A percentile compares a stretch with the other conserved stretches of the same genome.
Evolutionary conservation across 1,140 invertebrate genomes (phyloP).

Genomic region (Zaprionus taronus): DNA sequence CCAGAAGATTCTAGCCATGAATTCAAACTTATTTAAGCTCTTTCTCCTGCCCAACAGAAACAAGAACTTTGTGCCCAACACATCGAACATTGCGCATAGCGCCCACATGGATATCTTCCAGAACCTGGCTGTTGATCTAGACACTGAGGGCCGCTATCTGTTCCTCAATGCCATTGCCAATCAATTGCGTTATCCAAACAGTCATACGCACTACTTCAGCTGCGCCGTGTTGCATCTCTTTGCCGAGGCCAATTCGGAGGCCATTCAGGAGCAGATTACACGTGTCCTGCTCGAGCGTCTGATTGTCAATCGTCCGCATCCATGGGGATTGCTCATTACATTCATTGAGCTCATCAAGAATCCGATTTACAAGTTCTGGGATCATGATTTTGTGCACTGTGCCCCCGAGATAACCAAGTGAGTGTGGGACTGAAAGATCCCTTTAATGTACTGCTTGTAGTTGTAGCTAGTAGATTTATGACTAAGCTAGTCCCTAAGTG

Average conservation of each 20-base stretch:
- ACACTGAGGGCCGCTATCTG: constrained; percentile 98
- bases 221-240: constrained; percentile 98
- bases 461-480: background rate
- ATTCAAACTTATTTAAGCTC: background rate
- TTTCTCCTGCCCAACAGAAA: constrained; percentile 84
- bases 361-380: constrained; percentile 99
- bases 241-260: constrained; percentile 98
- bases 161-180: constrained; percentile 99
- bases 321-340: constrained; percentile 99
- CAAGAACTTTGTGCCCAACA: constrained; percentile 95
- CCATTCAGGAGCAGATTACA: constrained; percentile 95
- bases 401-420: constrained; percentile 99
- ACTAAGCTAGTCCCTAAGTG: background rate
- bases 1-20: background rate
- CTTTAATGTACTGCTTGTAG: background rate
- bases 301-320: constrained; percentile 99
- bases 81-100: constrained; percentile 98
- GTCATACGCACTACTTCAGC: constrained; percentile 99
- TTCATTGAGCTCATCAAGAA: constrained; percentile 99
- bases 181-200: constrained; percentile 99
- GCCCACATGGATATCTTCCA: constrained; percentile 99
- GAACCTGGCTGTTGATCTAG: constrained; percentile 98
- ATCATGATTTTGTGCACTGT: constrained; percentile 99
- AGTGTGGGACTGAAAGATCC: constrained; percentile 67
- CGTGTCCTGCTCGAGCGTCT: constrained; percentile 98